A percentile compares a stretch with the other conserved stretches of the same genome.
Conservation (phyloP, 1,140 invertebrate genomes). For the Apolygus lucorum region DNA sequence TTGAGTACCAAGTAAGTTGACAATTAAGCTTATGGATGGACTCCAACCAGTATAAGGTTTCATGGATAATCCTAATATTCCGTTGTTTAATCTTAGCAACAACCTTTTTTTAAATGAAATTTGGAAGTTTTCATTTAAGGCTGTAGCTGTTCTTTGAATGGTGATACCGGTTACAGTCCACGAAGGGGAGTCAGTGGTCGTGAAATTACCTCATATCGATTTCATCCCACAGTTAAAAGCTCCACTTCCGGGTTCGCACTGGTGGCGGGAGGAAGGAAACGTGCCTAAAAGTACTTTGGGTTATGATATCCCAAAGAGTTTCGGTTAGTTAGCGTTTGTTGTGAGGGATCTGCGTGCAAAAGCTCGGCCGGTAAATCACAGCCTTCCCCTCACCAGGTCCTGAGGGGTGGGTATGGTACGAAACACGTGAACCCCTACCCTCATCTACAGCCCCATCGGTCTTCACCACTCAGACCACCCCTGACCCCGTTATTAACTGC, state of each 20-base stretch:
- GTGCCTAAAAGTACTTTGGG: slow-evolving; percentile 14
- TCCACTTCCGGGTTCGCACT: not conserved
- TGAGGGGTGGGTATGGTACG: not conserved
- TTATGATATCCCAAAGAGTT: slow-evolving; percentile 6
- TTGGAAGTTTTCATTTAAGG: no score
- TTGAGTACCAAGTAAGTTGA: no score
- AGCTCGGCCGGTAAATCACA: slow-evolving; percentile 9
- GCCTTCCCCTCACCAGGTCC: not conserved
- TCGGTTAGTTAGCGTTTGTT: slow-evolving; percentile 12
- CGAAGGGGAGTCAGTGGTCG: not conserved
- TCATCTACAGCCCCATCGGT: not conserved
- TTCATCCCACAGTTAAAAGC: slow-evolving; percentile 7
- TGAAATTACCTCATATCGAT: slow-evolving; percentile 1
- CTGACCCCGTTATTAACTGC: slow-evolving; percentile 16
- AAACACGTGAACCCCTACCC: not conserved
- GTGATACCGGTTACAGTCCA: no score
- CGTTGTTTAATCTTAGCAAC: no score
- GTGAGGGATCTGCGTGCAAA: slow-evolving; percentile 14
- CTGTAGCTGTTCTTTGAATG: no score
- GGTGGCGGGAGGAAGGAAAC: not conserved
- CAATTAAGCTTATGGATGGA: no score
- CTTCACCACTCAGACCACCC: not conserved
- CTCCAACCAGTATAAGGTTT: no score
- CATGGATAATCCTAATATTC: no score
- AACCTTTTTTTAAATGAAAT: no score